A percentile compares a stretch with the other conserved stretches of the same genome.
Evolutionary conservation across 2,797 vertebrate species (phyloP).

Genomic region (Crenichthys baileyi): DNA sequence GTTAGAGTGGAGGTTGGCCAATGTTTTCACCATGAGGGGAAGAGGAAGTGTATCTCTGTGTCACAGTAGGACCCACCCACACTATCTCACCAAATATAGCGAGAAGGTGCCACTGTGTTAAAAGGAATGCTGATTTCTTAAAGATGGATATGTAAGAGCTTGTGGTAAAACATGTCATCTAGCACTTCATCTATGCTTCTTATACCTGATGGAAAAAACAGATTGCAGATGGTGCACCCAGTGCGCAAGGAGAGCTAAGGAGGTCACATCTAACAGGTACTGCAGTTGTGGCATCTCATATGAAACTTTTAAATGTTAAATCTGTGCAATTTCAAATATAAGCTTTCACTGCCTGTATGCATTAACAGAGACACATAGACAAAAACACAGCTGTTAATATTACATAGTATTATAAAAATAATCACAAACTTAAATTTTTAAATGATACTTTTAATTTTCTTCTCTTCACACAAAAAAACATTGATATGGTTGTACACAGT

Average conservation of each 20-base stretch:
- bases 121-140: neutral
- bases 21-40: slow-evolving; percentile 69
- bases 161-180: neutral
- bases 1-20: slow-evolving; percentile 70
- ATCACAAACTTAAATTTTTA: slow-evolving; percentile 28
- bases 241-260: neutral
- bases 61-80: slow-evolving; percentile 75
- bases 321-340: neutral
- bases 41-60: slow-evolving; percentile 80
- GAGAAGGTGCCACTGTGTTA: slow-evolving; percentile 38
- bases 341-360: neutral
- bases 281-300: neutral
- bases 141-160: neutral
- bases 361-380: neutral
- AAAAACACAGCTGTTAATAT: neutral
- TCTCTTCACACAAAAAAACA: slow-evolving; percentile 51
- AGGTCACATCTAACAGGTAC: slow-evolving; percentile 8
- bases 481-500: slow-evolving; percentile 30
- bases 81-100: slow-evolving; percentile 39
- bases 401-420: slow-evolving; percentile 5
- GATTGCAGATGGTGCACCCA: neutral
- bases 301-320: neutral
- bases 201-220: neutral
- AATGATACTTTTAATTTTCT: slow-evolving; percentile 66
- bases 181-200: neutral